Evolutionary conservation across 2,113 vertebrate species (phyloP).

Genomic region (Rhinolophus ferrumequinum): DNA sequence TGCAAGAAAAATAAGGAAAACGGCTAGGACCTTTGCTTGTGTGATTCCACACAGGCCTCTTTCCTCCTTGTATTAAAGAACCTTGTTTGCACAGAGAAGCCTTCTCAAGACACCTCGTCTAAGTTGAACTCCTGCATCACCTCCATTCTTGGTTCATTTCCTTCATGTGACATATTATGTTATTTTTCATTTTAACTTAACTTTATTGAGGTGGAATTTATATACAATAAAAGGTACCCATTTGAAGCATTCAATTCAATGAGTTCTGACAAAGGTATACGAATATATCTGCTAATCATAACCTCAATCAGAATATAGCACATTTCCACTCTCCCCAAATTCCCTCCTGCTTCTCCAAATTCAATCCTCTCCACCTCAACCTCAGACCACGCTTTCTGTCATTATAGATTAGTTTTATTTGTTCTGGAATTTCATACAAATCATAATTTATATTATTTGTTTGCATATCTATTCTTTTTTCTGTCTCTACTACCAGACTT

Average conservation of each 20-base stretch:
- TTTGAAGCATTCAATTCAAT: not conserved
- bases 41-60: not conserved
- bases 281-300: not conserved
- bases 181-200: constrained; percentile 2
- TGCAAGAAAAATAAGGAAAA: not conserved
- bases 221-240: not conserved
- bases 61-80: not conserved
- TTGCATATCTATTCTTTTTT: not conserved
- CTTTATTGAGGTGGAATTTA: not conserved
- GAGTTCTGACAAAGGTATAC: not conserved
- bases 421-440: not conserved
- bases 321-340: not conserved
- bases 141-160: not conserved
- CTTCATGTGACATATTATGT: not conserved
- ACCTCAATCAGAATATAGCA: not conserved
- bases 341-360: not conserved
- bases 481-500: not conserved
- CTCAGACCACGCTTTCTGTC: not conserved
- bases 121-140: not conserved
- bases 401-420: not conserved
- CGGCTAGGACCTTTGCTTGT: not conserved
- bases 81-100: not conserved
- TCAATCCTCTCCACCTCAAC: not conserved
- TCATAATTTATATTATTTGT: not conserved
- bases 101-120: not conserved